These are phyloP conservation scores for Molorchus minor DNA, from an alignment of 2,888 invertebrate genomes.

Conservation along the genomic window DNA sequence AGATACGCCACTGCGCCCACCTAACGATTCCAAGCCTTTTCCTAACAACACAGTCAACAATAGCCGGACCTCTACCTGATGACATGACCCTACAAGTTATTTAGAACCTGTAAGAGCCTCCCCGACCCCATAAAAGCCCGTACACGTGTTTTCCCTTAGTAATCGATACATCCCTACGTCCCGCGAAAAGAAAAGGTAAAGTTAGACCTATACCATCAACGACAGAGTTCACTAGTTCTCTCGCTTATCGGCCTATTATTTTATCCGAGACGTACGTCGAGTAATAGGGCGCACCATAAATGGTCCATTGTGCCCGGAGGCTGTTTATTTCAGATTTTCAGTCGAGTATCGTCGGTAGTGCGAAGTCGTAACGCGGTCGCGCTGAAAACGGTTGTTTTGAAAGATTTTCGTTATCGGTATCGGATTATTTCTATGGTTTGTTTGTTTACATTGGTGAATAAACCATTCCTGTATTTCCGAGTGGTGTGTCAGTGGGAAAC, in stretches of 20 bases:
- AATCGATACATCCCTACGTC: conserved; percentile 27
- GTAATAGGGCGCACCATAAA: conserved; percentile 9
- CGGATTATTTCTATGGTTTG: too few species aligned
- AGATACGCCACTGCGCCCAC: too few species aligned
- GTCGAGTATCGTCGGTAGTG: conserved; percentile 18
- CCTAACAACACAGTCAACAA: too few species aligned
- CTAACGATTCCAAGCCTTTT: too few species aligned
- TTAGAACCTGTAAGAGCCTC: too few species aligned
- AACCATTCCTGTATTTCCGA: conserved; percentile 11
- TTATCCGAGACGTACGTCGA: background rate
- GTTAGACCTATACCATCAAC: background rate
- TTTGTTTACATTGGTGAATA: conserved; percentile 14
- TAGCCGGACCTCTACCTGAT: too few species aligned
- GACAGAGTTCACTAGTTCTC: too few species aligned
- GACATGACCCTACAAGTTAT: too few species aligned
- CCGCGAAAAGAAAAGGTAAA: background rate
- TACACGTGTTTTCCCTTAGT: conserved; percentile 9
- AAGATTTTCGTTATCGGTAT: background rate
- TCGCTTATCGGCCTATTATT: background rate
- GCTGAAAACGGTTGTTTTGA: conserved; percentile 11
- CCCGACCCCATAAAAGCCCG: conserved; percentile 11
- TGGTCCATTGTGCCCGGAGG: conserved; percentile 32
- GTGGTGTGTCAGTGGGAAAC: conserved; percentile 14
- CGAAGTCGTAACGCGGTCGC: background rate
- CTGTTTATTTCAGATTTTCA: conserved; percentile 31